Conservation (phyloP, 92 coral and sea anemone genomes). For the Galaxea fascicularis region DNA sequence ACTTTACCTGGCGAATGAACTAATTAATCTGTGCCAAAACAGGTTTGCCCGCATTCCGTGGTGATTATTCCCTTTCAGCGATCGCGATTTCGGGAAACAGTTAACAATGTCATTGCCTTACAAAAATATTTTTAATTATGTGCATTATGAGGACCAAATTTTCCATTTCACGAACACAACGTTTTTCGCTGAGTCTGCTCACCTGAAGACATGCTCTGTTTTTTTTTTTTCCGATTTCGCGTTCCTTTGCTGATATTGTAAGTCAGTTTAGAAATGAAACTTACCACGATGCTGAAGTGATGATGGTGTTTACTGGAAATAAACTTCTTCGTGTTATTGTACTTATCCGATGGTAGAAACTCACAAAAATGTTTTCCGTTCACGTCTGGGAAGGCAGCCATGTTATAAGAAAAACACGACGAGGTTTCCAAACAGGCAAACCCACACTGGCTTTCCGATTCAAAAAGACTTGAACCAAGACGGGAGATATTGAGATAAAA, state of each 20-base stretch:
- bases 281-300: conserved; percentile 13
- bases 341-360: conserved; percentile 1
- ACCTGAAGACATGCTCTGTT: too few relatives aligned
- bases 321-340: not conserved
- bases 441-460: not conserved
- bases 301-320: not conserved
- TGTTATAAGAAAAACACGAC: not conserved
- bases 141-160: too few relatives aligned
- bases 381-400: not conserved
- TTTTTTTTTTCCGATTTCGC: too few relatives aligned
- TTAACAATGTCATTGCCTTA: too few relatives aligned
- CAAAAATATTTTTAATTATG: too few relatives aligned
- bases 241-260: not conserved
- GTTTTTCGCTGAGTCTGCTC: too few relatives aligned
- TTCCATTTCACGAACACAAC: too few relatives aligned
- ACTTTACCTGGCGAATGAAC: too few relatives aligned
- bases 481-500: not conserved
- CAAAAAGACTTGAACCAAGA: not conserved
- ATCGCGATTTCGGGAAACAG: too few relatives aligned
- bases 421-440: conserved; percentile 9
- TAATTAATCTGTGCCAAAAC: too few relatives aligned
- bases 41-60: too few relatives aligned
- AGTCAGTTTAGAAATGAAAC: not conserved
- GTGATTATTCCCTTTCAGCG: too few relatives aligned
- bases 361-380: not conserved